Evolutionary conservation across 2,888 invertebrate species (phyloP), one percentile per base, ranked within the genome.

Genomic region (Eutolmus rufibarbis): DNA sequence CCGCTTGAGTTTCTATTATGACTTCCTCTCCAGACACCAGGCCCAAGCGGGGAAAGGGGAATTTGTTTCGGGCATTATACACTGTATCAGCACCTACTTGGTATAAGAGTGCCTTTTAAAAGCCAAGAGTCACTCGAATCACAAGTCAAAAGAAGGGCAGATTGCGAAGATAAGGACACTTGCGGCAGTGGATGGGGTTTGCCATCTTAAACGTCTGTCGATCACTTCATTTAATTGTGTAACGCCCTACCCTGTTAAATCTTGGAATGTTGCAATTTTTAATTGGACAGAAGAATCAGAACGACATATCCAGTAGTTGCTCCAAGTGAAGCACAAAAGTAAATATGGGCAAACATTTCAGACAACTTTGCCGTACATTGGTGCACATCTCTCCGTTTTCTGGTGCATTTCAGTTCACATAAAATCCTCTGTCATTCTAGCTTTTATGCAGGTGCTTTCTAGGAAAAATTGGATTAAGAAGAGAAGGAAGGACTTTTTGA

Each of bases 1-100:
- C 28, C 78, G 19, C 78, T 78, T 78, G 78, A 78, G 23, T 78
- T 78, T 78, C 78, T 43, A 19, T 46, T 78, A 78, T 78, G 43
- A 28, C 23, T 40, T 46, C 43, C 43, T 14, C 23, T 78, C 12
- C 28, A 66, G 57, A 19, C 57, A 23, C 23, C 34, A 34, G 34
- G 34, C 0, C 34, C 34, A 0, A 12, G 66, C 2, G 9, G 66
- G 57, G 19, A 12, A 23, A 66, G 66, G 8, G 5, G 66, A 66
- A 66, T 66, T 66, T 66, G 66, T 66, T 66, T 66, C 66, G 66
- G 66, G 66, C 23, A 66, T 66, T 66, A 66, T 66, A 23, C 66
- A 66, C 66, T 28, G 66, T 12, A 23, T 66, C 66, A 66, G 66
- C 66, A 66, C 66, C 66, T 66, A 19, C 66, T 66, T 66, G 9